These are phyloP conservation scores for Podarcis lilfordi DNA, from an alignment of 2,797 vertebrate species.

Conservation along the genomic window DNA sequence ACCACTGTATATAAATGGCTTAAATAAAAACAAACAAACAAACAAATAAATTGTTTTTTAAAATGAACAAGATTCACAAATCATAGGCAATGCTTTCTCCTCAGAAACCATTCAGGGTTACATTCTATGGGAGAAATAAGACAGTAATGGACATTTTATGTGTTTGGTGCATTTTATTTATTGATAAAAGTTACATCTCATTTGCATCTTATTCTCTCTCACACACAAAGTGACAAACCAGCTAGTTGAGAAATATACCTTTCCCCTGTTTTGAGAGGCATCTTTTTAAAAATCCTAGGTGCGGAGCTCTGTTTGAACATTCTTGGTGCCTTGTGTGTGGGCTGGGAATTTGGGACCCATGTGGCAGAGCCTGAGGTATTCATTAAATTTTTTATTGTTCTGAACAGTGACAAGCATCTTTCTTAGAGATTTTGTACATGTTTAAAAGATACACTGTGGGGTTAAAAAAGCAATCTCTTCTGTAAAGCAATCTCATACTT, in stretches of 20 bases:
- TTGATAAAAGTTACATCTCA: background rate
- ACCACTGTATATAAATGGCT: no score
- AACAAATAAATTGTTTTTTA: no score
- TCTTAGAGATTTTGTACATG: conserved; percentile 16
- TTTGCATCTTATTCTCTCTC: background rate
- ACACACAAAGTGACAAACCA: background rate
- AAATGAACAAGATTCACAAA: no score
- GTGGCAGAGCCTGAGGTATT: background rate
- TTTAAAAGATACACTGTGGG: conserved; percentile 11
- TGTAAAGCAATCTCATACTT: background rate
- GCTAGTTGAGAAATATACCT: background rate
- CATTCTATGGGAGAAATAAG: background rate
- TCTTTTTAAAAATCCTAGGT: background rate
- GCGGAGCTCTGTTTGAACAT: background rate
- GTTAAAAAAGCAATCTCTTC: conserved; percentile 11
- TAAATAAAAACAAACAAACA: no score
- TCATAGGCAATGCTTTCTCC: no score
- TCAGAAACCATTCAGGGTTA: background rate
- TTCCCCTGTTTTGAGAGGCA: background rate
- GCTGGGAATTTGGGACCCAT: background rate
- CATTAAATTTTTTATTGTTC: conserved; percentile 41
- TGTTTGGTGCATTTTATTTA: background rate
- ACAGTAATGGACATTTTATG: background rate
- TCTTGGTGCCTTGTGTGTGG: background rate
- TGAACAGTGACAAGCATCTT: conserved; percentile 8